Evolutionary conservation across 2,113 vertebrate genomes (phyloP), one percentile per base, ranked within the genome.

Genomic region (Austrofundulus limnaeus): DNA sequence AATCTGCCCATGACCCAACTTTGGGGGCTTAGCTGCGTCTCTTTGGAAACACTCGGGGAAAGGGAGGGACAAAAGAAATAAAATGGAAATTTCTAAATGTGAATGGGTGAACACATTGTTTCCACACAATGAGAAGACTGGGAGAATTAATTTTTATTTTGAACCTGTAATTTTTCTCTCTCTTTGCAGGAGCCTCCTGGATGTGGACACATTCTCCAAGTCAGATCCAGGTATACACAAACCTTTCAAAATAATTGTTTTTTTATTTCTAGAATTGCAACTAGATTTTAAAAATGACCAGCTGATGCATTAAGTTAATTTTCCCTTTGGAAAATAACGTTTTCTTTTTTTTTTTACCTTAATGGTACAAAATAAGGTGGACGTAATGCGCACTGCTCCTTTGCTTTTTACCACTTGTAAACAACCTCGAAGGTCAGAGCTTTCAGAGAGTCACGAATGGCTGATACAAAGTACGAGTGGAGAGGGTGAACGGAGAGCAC

Each of bases 151-250:
- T 31, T 65, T 51, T 16, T 45, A 4, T 8, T 31, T 65, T 51
- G 12, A 38, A 1, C 54, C 13, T 14, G 9, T 31, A 20, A 14
- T 7, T 4, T 46, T 19, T 20, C 12, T 20, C 37, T 86, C 20
- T 90, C 63, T 53, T 28, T 43, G 42, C 80, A 98, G 96, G 92
- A 95, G 87, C 84, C 92, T 98, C 17, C 93, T 97, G 89, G 95
- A 98, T 65, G 90, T 97, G 87, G 96, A 98, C 68, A 96, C 95
- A n/a, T 98, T 98, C 90, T 97, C 95, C 84, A 98, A 98, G 66
- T 97, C 95, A 20, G 95, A 97, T 81, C 96, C 96, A 62, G 94
- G 96, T 97, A 94, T 70, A 95, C 91, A 49, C 25, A 11, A 46
- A 21, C 6, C 50, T 28, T 67, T 48, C 24, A 16, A 63, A 37